Conservation (phyloP, 2,888 invertebrate species). For the Dryadula phaetusa region DNA sequence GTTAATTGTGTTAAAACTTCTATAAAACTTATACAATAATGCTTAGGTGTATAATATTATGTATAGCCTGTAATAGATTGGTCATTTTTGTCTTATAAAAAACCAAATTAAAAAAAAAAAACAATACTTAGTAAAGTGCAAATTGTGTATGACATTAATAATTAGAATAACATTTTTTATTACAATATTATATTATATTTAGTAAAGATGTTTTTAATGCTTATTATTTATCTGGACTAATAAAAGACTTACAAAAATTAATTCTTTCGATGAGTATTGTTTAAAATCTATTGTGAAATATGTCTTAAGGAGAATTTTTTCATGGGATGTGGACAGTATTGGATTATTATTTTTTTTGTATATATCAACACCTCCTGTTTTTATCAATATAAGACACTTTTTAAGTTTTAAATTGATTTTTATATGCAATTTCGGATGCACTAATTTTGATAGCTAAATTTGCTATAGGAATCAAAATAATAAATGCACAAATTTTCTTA, state of each 20-base stretch:
- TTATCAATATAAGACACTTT: too few species aligned
- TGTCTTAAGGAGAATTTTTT: background rate
- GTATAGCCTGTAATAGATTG: conserved; percentile 14
- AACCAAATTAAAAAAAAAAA: background rate
- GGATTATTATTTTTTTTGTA: too few species aligned
- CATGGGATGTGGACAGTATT: too few species aligned
- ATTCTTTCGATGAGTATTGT: background rate
- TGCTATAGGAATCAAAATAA: too few species aligned
- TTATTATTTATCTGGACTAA: background rate
- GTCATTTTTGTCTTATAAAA: conserved; percentile 5
- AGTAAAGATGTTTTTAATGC: background rate
- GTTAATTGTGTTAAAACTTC: conserved; percentile 25
- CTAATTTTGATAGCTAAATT: too few species aligned
- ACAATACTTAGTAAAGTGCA: background rate
- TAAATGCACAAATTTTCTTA: too few species aligned
- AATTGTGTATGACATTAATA: background rate
- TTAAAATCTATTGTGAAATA: background rate
- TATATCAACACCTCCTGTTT: too few species aligned
- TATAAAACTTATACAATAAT: conserved; percentile 20
- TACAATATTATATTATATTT: background rate
- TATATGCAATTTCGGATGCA: too few species aligned
- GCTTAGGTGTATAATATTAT: background rate
- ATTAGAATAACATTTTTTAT: background rate
- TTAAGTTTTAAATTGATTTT: too few species aligned
- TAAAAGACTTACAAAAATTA: background rate